Evolutionary conservation across 2,113 vertebrate genomes (phyloP).

Genomic region (Morone saxatilis): DNA sequence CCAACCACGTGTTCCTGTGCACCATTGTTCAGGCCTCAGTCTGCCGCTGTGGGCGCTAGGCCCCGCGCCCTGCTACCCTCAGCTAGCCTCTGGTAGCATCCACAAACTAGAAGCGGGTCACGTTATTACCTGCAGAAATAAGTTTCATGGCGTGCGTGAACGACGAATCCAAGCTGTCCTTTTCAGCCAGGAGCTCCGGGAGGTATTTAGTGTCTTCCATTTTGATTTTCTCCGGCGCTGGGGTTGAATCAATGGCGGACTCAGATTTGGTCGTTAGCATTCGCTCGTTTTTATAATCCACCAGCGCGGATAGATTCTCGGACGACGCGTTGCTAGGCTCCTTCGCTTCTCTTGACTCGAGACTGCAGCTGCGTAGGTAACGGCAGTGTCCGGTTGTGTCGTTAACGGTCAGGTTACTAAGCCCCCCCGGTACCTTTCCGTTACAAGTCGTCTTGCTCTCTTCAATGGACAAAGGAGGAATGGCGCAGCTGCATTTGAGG

Average conservation of each 20-base stretch:
- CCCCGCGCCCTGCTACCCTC: neutral
- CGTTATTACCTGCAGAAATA: slow-evolving; percentile 72
- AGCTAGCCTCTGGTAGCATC: neutral
- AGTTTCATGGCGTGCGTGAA: slow-evolving; percentile 96
- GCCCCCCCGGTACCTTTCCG: neutral
- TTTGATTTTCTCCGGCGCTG: slow-evolving; percentile 76
- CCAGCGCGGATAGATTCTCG: neutral
- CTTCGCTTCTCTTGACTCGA: neutral
- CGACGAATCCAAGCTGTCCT: slow-evolving; percentile 95
- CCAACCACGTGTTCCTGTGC: slow-evolving; percentile 61
- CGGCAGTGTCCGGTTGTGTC: rapidly evolving
- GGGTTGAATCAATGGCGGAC: slow-evolving; percentile 47
- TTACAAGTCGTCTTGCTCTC: neutral
- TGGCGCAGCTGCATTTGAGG: slow-evolving; percentile 78
- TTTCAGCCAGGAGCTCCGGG: slow-evolving; percentile 96
- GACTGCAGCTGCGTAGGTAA: no score
- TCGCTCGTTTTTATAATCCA: slow-evolving; percentile 32
- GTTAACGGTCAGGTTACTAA: no score
- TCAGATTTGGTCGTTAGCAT: slow-evolving; percentile 17
- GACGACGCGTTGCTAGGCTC: neutral
- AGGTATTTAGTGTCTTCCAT: slow-evolving; percentile 97
- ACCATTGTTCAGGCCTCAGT: slow-evolving; percentile 65
- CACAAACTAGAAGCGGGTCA: rapidly evolving
- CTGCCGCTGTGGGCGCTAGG: neutral
- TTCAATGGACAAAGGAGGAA: slow-evolving; percentile 73